Evolutionary conservation across 2,888 invertebrate species (phyloP), one percentile per base, ranked within the genome.

Genomic region (Ganaspis brasiliensis): DNA sequence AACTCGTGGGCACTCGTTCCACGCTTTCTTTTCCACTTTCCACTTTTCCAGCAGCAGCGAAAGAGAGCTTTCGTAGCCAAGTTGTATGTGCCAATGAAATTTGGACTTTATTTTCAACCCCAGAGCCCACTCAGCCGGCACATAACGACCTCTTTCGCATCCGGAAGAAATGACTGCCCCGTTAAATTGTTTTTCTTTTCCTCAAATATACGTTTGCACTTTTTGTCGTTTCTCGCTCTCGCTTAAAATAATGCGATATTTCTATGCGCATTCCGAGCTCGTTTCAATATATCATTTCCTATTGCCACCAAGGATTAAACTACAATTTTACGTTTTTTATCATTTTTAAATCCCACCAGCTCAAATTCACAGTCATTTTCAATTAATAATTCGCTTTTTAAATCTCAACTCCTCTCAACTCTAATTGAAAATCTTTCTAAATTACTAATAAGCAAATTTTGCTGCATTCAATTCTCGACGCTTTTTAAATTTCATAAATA

Each of bases 1-100:
- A 79, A 78, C 78, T 84, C 78, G 78, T 75, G 78, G 63, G 55
- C 24, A 59, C 70, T 76, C 77, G 78, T 79, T 74, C 45, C 76
- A 75, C 72, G 72, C 73, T 35, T 74, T 76, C 61, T 72, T 72
- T 26, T 67, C 37, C 57, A 73, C 49, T 74, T 74, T 76, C 56
- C 72, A 70, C 72, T 75, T 61, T 74, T 59, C 56, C 52, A 2
- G 52, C 40, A 37, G n/a, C 21, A 40, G 24, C 21, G 67, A 45
- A 67, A 67, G 67, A 67, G 40, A 67, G 45, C n/a, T 67, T 67
- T 26, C 45, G 16, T 56, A 55, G 61, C 71, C 73, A 75, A 75
- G 74, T 59, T 40, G 75, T 79, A 74, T 67, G 67, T 67, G 45
- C 67, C 45, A 67, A 67, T 67, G 67, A 67, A 67, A 67, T 67